Conservation (phyloP, 2,888 invertebrate genomes). For the Epinotia bilunana region DNA sequence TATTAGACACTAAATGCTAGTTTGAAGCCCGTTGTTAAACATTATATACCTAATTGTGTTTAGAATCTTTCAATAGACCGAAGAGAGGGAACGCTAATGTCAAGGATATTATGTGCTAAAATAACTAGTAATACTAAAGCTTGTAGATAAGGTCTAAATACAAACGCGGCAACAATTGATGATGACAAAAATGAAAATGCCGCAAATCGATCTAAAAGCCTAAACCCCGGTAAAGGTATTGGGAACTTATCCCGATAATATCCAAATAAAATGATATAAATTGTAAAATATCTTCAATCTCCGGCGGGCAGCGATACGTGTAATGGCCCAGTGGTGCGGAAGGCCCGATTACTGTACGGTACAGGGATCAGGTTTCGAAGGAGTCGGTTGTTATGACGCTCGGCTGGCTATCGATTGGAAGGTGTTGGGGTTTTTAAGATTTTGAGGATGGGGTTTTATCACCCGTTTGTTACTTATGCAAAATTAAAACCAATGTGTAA, state of each 20-base stretch:
- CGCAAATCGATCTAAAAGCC: neutral
- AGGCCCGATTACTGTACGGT: constrained; percentile 74
- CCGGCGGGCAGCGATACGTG: constrained; percentile 69
- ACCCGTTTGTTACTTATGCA: constrained; percentile 17
- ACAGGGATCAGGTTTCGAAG: constrained; percentile 49
- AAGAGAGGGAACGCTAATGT: neutral
- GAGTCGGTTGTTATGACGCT: constrained; percentile 43
- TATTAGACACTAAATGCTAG: neutral
- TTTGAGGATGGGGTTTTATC: constrained; percentile 7
- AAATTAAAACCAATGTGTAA: neutral
- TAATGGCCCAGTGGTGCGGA: constrained; percentile 67
- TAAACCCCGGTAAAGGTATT: constrained; percentile 3
- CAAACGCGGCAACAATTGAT: neutral
- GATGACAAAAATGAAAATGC: neutral
- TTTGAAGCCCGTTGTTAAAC: neutral
- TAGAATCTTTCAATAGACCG: neutral
- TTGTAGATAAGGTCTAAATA: neutral
- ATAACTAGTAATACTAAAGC: neutral
- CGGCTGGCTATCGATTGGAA: constrained; percentile 34
- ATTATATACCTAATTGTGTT: neutral
- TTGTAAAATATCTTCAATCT: constrained; percentile 57
- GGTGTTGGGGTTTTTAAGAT: constrained; percentile 25
- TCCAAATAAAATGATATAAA: constrained; percentile 37
- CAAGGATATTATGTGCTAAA: neutral
- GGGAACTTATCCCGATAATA: constrained; percentile 29